Evolutionary conservation across 1,140 invertebrate species (phyloP).

Genomic region (Lepidurus couesii): DNA sequence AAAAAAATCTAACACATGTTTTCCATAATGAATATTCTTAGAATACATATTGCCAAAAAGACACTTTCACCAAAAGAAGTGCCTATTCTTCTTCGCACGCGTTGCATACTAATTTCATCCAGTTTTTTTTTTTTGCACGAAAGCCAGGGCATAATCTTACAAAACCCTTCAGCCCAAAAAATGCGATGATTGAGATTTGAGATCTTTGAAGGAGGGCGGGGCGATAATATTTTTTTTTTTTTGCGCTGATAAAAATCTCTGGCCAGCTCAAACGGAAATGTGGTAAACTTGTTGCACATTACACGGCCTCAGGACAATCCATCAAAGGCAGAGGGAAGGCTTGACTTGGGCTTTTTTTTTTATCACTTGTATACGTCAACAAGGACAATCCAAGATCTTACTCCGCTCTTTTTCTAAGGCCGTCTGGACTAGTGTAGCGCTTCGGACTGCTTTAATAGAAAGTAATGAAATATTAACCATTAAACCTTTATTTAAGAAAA

Average conservation of each 20-base stretch:
- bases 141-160: background rate
- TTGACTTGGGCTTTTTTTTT: conserved; percentile 8
- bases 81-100: background rate
- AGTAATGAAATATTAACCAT: background rate
- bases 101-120: background rate
- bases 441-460: background rate
- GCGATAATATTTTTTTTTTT: background rate
- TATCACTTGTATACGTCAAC: conserved; percentile 3
- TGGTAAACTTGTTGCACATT: conserved; percentile 15
- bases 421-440: conserved; percentile 17
- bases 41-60: conserved; percentile 12
- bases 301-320: conserved; percentile 17
- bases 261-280: conserved; percentile 17
- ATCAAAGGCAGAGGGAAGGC: conserved; percentile 20
- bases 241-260: conserved; percentile 14
- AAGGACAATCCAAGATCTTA: conserved; percentile 13
- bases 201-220: conserved; percentile 17
- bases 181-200: conserved; percentile 6
- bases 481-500: background rate
- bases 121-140: background rate
- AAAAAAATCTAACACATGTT: background rate
- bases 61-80: background rate
- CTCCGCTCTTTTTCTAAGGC: conserved; percentile 21
- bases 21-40: background rate
- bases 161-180: conserved; percentile 16